Evolutionary conservation across 2,888 invertebrate genomes (phyloP).

Genomic region (Stenchaetothrips biformis): DNA sequence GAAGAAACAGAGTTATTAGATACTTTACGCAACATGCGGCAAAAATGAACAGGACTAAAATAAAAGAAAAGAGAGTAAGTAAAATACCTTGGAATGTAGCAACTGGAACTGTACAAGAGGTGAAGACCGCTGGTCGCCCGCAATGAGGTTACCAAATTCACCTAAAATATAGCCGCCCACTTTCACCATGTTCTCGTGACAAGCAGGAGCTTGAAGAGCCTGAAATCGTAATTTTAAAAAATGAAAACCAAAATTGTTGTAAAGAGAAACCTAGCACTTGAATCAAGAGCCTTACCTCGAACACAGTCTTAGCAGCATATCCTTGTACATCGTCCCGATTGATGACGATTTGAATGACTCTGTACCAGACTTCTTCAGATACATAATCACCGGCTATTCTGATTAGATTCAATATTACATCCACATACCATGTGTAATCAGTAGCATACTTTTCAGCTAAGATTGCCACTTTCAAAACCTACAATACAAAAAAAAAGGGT

Average conservation of each 20-base stretch:
- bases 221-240: conserved; percentile 40
- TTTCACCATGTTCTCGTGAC: conserved; percentile 99
- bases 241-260: conserved; percentile 26
- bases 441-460: conserved; percentile 98
- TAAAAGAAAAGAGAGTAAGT: conserved; percentile 28
- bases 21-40: conserved; percentile 7
- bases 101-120: conserved; percentile 97
- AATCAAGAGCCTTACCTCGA: conserved; percentile 60
- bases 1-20: conserved; percentile 7
- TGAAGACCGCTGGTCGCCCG: conserved; percentile 95
- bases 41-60: conserved; percentile 21
- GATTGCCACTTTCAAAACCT: conserved; percentile 95
- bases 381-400: conserved; percentile 99
- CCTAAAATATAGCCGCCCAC: conserved; percentile 99
- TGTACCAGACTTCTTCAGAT: conserved; percentile 99
- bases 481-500: conserved; percentile 33
- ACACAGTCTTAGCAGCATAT: conserved; percentile 98
- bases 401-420: conserved; percentile 97
- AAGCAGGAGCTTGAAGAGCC: conserved; percentile 96
- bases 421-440: conserved; percentile 98
- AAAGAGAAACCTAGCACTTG: conserved; percentile 32
- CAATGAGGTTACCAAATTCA: conserved; percentile 98
- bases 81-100: conserved; percentile 81
- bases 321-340: conserved; percentile 99
- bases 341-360: conserved; percentile 99